A percentile compares a stretch with the other conserved stretches of the same genome.
These are phyloP conservation scores for Anastrepha ludens DNA, from an alignment of 1,140 invertebrate genomes.

Conservation along the genomic window DNA sequence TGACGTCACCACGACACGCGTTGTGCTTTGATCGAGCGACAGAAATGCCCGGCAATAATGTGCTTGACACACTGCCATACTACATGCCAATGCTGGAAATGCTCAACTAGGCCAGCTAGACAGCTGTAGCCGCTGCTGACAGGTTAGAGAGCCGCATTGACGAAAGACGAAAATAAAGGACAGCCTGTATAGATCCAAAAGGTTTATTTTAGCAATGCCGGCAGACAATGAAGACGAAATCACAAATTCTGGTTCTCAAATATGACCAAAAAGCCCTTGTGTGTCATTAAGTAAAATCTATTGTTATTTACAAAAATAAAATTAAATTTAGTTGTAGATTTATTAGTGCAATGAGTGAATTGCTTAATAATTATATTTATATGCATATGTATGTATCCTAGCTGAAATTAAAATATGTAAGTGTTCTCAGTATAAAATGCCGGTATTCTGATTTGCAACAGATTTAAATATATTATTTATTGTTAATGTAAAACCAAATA, in stretches of 20 bases:
- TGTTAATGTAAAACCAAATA: constrained; percentile 15
- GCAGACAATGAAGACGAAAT: background rate
- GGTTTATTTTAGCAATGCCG: too few relatives aligned
- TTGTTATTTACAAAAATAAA: background rate
- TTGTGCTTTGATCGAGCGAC: constrained; percentile 66
- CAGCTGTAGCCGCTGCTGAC: background rate
- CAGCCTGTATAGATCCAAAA: too few relatives aligned
- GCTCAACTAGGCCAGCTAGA: constrained; percentile 53
- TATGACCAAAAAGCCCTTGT: background rate
- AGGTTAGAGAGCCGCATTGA: background rate
- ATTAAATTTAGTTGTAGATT: background rate
- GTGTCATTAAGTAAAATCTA: background rate
- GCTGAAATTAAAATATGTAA: background rate
- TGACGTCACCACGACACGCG: constrained; percentile 71
- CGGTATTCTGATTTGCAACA: background rate
- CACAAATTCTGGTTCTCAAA: background rate
- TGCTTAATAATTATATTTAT: background rate
- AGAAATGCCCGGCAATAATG: constrained; percentile 25
- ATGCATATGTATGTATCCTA: too few relatives aligned
- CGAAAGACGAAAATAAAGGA: background rate
- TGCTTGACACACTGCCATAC: constrained; percentile 63
- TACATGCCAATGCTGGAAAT: constrained; percentile 72
- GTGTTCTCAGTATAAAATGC: background rate
- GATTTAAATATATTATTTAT: background rate
- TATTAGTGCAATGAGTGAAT: background rate